Evolutionary conservation across 2,113 vertebrate species (phyloP).

Genomic region (Neolamprologus hecqui): DNA sequence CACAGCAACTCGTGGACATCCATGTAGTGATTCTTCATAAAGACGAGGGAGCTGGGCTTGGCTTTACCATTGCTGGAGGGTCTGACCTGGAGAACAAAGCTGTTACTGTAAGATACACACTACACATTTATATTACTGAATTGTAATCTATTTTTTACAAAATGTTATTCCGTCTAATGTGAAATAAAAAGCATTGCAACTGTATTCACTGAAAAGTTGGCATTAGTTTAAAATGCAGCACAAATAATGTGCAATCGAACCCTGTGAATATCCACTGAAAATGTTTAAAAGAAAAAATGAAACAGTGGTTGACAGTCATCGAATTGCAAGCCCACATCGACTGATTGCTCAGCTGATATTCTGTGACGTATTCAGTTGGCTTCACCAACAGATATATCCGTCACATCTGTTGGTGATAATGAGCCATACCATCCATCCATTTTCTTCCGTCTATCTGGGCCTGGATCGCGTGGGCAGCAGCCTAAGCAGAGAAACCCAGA

Average conservation of each 20-base stretch:
- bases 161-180: not conserved
- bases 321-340: not conserved
- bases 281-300: not conserved
- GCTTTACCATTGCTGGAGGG: constrained; percentile 92
- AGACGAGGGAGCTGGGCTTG: constrained; percentile 85
- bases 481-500: not conserved
- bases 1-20: constrained; percentile 84
- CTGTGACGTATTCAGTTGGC: not conserved
- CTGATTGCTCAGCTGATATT: not conserved
- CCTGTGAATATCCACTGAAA: not conserved
- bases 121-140: not conserved
- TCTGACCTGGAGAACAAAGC: constrained; percentile 85
- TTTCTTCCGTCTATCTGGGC: not conserved
- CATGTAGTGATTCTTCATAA: constrained; percentile 90
- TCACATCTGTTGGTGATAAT: not conserved
- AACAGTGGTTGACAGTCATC: not conserved
- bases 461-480: accelerated
- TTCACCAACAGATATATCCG: not conserved
- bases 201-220: not conserved
- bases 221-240: not conserved
- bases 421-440: not conserved
- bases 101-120: constrained; percentile 75
- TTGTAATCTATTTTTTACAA: not conserved
- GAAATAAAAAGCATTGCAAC: not conserved
- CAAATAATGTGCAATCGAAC: not conserved